Conservation (phyloP, 2,888 invertebrate species). For the Dryocosmus kuriphilus region DNA sequence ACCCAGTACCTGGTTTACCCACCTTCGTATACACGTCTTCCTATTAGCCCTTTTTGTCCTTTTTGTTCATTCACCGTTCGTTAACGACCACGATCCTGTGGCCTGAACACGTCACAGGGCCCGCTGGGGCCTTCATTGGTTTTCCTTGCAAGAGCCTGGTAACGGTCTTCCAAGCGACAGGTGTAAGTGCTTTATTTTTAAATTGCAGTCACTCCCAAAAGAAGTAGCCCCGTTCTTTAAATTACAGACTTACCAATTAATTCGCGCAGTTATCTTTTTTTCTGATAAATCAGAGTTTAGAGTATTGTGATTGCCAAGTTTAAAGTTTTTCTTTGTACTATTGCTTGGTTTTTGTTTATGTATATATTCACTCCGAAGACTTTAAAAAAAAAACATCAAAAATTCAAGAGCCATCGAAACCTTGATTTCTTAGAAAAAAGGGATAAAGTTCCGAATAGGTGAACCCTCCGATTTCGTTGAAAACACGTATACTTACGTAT, state of each 20-base stretch:
- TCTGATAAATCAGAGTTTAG: background rate
- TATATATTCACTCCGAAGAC: too few species aligned
- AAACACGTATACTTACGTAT: too few species aligned
- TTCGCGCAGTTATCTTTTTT: background rate
- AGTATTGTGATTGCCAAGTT: too few species aligned
- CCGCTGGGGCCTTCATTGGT: constrained; percentile 50
- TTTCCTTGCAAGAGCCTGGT: constrained; percentile 56
- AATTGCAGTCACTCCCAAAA: constrained; percentile 39
- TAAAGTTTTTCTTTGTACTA: too few species aligned
- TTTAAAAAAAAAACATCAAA: too few species aligned
- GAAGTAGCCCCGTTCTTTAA: constrained; percentile 27
- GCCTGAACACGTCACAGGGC: constrained; percentile 30
- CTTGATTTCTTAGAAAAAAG: too few species aligned
- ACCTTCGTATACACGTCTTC: constrained; percentile 18
- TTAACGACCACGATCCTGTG: constrained; percentile 32
- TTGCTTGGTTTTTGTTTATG: too few species aligned
- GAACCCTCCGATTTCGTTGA: too few species aligned
- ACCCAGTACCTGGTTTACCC: too few species aligned
- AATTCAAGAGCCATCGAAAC: too few species aligned
- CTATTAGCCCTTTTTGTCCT: constrained; percentile 41
- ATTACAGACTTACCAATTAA: constrained; percentile 21
- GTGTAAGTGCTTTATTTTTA: constrained; percentile 55
- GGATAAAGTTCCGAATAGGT: too few species aligned
- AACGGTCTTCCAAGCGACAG: constrained; percentile 63
- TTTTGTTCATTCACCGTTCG: constrained; percentile 34